Evolutionary conservation across 2,888 invertebrate species (phyloP).

Genomic region (Acrobasis repandana): DNA sequence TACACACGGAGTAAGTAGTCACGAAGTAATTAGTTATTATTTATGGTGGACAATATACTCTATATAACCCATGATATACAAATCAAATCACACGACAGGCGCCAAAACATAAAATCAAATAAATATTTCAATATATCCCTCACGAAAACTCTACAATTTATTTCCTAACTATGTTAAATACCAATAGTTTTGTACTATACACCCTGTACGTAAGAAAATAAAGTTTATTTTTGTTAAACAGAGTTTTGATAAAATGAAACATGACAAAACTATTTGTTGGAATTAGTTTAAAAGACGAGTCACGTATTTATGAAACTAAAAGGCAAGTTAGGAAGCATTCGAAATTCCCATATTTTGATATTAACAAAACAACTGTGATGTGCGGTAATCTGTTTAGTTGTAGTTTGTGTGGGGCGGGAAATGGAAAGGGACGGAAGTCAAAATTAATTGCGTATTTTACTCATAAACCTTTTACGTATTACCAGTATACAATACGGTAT

Average conservation of each 20-base stretch:
- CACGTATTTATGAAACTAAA: slow-evolving; percentile 22
- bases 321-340: slow-evolving; percentile 18
- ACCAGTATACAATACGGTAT: no score
- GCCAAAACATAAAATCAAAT: background rate
- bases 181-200: background rate
- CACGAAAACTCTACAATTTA: slow-evolving; percentile 11
- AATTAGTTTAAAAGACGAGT: slow-evolving; percentile 19
- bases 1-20: no score
- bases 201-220: background rate
- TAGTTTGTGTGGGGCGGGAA: slow-evolving; percentile 7
- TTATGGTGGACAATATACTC: no score
- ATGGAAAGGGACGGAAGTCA: background rate
- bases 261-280: slow-evolving; percentile 19
- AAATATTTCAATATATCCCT: background rate
- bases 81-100: no score
- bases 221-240: background rate
- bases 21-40: background rate
- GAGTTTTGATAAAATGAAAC: slow-evolving; percentile 2
- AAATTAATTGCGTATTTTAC: background rate
- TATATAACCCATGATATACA: no score
- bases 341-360: slow-evolving; percentile 14
- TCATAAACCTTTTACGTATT: no score
- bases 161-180: slow-evolving; percentile 12
- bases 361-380: slow-evolving; percentile 11
- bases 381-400: slow-evolving; percentile 16